phyloP scores from a whole-genome alignment of 2,888 invertebrate species.

The Apotomis capreana region DNA sequence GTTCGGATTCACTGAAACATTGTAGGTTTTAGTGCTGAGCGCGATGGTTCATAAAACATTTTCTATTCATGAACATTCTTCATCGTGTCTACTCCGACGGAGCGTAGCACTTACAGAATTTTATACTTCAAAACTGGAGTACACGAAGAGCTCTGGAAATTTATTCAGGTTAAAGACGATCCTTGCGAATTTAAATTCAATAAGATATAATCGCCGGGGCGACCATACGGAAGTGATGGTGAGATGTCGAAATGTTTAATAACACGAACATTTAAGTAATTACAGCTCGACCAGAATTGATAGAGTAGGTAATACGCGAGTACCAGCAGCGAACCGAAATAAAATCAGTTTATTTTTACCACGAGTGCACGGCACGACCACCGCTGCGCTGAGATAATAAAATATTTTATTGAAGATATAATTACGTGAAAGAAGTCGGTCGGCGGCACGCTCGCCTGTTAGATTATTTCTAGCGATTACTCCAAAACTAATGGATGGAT shows the following conservation, averaged over 20 bases:
- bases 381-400: slow-evolving; percentile 51
- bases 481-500: slow-evolving; percentile 62
- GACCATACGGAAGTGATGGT: slow-evolving; percentile 25
- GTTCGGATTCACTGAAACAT: slow-evolving; percentile 60
- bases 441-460: slow-evolving; percentile 43
- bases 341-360: slow-evolving; percentile 44
- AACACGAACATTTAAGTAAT: slow-evolving; percentile 43
- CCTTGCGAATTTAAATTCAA: slow-evolving; percentile 18
- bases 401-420: slow-evolving; percentile 60
- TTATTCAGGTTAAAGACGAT: slow-evolving; percentile 24
- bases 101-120: slow-evolving; percentile 47
- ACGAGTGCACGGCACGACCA: slow-evolving; percentile 46
- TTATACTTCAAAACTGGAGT: slow-evolving; percentile 42
- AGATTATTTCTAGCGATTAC: slow-evolving; percentile 62
- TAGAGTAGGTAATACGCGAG: slow-evolving; percentile 37
- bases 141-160: slow-evolving; percentile 33
- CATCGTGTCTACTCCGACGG: slow-evolving; percentile 41
- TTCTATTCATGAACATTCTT: slow-evolving; percentile 54
- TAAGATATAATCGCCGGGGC: slow-evolving; percentile 7
- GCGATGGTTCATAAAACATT: slow-evolving; percentile 64
- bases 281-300: slow-evolving; percentile 37
- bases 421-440: slow-evolving; percentile 52
- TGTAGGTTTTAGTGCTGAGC: slow-evolving; percentile 60
- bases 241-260: slow-evolving; percentile 37
- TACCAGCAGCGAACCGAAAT: slow-evolving; percentile 40